A percentile compares a stretch with the other conserved stretches of the same genome.
Evolutionary conservation across 2,797 vertebrate genomes (phyloP).

Genomic region (Dermochelys coriacea): DNA sequence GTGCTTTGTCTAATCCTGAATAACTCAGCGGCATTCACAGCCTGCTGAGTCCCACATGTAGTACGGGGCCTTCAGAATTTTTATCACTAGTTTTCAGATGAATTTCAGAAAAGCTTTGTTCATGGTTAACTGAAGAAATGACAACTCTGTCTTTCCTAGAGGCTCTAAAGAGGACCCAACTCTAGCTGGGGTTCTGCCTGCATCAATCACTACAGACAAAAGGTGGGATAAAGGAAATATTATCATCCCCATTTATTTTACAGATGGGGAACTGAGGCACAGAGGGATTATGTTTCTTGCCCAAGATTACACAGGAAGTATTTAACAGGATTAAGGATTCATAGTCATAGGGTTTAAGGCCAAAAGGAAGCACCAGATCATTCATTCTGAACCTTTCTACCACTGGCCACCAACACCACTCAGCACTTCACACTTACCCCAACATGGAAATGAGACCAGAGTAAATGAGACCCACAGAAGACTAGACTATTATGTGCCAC

Average conservation of each 20-base stretch:
- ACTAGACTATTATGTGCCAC: not conserved
- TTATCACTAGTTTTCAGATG: conserved; percentile 45
- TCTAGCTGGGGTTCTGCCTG: not conserved
- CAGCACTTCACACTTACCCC: not conserved
- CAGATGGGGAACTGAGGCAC: not conserved
- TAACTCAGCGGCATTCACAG: conserved; percentile 45
- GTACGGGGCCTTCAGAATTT: conserved; percentile 44
- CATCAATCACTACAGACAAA: not conserved
- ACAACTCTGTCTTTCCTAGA: conserved; percentile 24
- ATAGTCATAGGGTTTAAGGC: not conserved
- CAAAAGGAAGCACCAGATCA: not conserved
- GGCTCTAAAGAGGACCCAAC: not conserved
- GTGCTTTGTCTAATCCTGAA: conserved; percentile 57
- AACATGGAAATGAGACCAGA: not conserved
- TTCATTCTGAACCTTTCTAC: not conserved
- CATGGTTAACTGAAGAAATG: not conserved
- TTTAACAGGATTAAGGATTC: not conserved
- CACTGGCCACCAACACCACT: not conserved
- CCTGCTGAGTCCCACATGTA: not conserved
- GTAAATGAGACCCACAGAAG: not conserved
- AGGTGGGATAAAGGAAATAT: not conserved
- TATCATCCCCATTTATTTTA: not conserved
- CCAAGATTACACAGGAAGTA: not conserved
- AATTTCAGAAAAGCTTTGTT: conserved; percentile 7
- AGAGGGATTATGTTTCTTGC: not conserved